Evolutionary conservation across 2,888 invertebrate species (phyloP), one percentile per base, ranked within the genome.

Genomic region (Cantharis rufa): DNA sequence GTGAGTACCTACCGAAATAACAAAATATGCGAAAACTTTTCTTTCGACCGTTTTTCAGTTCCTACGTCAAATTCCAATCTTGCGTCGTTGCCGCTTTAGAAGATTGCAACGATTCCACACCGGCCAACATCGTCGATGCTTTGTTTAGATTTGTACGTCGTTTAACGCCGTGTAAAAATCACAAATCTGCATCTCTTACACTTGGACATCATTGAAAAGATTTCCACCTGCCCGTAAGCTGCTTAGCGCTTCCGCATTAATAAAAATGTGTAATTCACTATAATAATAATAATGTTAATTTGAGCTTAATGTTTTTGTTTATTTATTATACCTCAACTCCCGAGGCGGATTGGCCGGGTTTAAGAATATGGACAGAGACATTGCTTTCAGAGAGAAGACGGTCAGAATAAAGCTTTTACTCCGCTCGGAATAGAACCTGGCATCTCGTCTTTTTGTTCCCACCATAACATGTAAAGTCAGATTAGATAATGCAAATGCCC

Each of bases 101-200:
- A 84, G 89, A 88, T 5, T 96, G 96, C 84, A 85, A 87, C 0
- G 93, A 94, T 69, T 93, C 94, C 7, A 95, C 95, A 0, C 94
- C 95, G 0, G 93, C 92, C 28, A 95, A 96, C 87, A 92, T 96
- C 83, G 91, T 93, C 0, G 94, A 95, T 78, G 92, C 95, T 0
- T 89, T 95, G 74, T 92, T 95, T 84, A 92, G 91, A 80, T 95
- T 92, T 84, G 89, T 95, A 7, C 91, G 91, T 83, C 92, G 92
- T 84, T 91, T 91, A 75, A 92, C 93, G 0, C 92, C 93, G 0
- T 95, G 95, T 79, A 81, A 48, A n/a, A 48, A 48, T n/a, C 48
- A 48, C 48, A 48, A 48, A 48, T 48, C 48, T 9, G n/a, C 48
- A n/a, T 48, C 48, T 1, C 48, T 48, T 48, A n/a, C 48, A 48